phyloP scores from a whole-genome alignment of 2,113 vertebrate species.

The Protobothrops flavoviridis region DNA sequence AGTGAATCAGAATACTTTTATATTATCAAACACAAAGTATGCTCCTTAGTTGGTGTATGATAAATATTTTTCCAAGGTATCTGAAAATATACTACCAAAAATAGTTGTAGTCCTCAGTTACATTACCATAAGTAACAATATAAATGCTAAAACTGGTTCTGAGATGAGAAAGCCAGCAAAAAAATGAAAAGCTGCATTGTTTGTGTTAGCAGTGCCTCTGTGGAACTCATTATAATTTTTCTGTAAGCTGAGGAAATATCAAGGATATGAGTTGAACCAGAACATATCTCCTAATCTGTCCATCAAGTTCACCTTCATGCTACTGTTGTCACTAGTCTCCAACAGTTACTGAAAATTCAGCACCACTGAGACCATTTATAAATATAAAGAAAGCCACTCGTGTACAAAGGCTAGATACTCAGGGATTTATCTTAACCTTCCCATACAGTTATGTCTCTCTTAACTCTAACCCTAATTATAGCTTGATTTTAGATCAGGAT shows the following conservation, averaged over 20 bases:
- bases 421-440: not conserved
- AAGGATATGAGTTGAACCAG: constrained; percentile 28
- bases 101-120: constrained; percentile 9
- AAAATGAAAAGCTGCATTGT: constrained; percentile 13
- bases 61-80: constrained; percentile 18
- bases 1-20: not conserved
- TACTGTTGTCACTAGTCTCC: constrained; percentile 9
- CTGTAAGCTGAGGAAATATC: constrained; percentile 25
- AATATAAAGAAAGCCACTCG: not conserved
- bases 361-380: not conserved
- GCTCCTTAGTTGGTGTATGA: not conserved
- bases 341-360: constrained; percentile 26
- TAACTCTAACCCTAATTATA: not conserved
- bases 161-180: constrained; percentile 28
- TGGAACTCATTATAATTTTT: constrained; percentile 26
- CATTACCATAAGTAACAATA: not conserved
- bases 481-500: not conserved
- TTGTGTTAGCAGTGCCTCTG: constrained; percentile 2
- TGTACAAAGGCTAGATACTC: not conserved
- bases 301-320: constrained; percentile 36
- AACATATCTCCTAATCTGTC: constrained; percentile 27
- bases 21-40: not conserved
- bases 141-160: constrained; percentile 25
- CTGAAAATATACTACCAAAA: constrained; percentile 10
- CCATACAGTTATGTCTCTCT: not conserved